Evolutionary conservation across 1,140 invertebrate species (phyloP).

Genomic region (Lordiphosa stackelbergi): DNA sequence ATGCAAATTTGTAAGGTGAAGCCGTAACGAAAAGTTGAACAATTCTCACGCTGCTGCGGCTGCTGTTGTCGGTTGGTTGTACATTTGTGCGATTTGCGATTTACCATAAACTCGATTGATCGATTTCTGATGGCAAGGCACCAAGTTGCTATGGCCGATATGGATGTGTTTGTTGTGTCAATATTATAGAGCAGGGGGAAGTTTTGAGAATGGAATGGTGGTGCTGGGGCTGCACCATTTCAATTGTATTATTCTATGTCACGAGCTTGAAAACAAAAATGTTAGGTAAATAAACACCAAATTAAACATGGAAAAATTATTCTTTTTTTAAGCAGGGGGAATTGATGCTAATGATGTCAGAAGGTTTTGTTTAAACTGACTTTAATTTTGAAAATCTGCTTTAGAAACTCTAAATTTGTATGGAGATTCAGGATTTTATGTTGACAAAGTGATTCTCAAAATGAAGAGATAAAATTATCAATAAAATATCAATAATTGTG

Average conservation of each 20-base stretch:
- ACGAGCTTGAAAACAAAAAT: conserved; percentile 51
- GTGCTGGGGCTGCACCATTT: conserved; percentile 36
- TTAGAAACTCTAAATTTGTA: no score
- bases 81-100: neutral
- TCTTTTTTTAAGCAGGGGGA: conserved; percentile 4
- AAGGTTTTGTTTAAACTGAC: conserved; percentile 7
- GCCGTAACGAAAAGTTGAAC: conserved; percentile 19
- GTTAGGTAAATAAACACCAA: conserved; percentile 26
- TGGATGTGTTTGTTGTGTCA: conserved; percentile 22
- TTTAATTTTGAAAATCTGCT: no score
- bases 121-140: conserved; percentile 40
- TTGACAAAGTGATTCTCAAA: no score
- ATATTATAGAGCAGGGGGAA: conserved; percentile 9
- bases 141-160: conserved; percentile 2
- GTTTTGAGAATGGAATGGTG: neutral
- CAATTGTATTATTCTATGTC: conserved; percentile 47
- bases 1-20: conserved; percentile 57
- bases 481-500: no score
- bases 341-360: neutral
- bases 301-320: neutral
- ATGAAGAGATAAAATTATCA: no score
- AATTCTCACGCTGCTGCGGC: conserved; percentile 56
- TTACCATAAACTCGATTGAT: conserved; percentile 33
- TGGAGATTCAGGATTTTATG: no score
- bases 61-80: neutral